Evolutionary conservation across 2,797 vertebrate genomes (phyloP).

Genomic region (Emys orbicularis): DNA sequence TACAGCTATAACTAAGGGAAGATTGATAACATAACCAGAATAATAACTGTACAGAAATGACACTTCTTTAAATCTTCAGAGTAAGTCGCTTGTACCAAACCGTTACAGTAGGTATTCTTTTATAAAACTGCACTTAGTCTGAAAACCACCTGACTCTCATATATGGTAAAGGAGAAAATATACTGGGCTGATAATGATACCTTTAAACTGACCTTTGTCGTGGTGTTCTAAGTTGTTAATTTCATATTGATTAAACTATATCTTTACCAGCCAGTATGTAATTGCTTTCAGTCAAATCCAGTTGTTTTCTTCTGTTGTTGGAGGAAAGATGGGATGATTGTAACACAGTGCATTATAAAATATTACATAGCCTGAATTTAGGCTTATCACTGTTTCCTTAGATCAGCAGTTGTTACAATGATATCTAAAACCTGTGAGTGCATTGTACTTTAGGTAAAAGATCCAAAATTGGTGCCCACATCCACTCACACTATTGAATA

Average conservation of each 20-base stretch:
- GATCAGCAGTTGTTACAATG: neutral
- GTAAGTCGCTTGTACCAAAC: neutral
- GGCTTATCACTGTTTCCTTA: neutral
- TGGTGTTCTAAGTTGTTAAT: conserved; percentile 8
- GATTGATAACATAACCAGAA: neutral
- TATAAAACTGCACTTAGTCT: neutral
- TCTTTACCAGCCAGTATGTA: neutral
- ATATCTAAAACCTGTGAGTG: neutral
- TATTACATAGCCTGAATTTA: neutral
- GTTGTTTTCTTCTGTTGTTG: neutral
- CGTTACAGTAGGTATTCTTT: neutral
- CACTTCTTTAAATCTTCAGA: neutral
- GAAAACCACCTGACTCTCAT: neutral
- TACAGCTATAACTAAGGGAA: neutral
- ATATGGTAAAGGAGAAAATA: neutral
- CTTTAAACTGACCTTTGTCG: conserved; percentile 43
- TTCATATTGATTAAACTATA: conserved; percentile 10
- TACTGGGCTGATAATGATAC: neutral
- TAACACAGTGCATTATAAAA: neutral
- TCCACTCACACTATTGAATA: neutral
- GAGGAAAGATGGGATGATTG: neutral
- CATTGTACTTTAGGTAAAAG: neutral
- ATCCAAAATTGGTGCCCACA: neutral
- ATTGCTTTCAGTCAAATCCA: neutral
- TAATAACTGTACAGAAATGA: neutral